These are phyloP conservation scores for Julus scandinavius DNA, from an alignment of 2,888 invertebrate species.

Conservation along the genomic window DNA sequence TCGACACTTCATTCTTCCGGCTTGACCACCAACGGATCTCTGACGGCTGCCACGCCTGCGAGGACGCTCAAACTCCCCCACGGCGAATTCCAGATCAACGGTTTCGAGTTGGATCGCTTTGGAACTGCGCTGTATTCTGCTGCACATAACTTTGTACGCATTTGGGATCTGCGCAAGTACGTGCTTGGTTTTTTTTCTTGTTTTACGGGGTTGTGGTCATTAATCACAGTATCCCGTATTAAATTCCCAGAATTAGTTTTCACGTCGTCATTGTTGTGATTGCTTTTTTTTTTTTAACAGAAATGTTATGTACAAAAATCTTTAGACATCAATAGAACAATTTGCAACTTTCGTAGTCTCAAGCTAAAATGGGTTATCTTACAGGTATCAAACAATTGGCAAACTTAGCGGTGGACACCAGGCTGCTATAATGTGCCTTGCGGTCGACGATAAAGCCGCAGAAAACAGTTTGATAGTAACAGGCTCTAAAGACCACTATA, in stretches of 20 bases:
- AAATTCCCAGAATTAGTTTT: no score
- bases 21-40: constrained; percentile 67
- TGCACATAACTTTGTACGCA: constrained; percentile 81
- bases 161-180: constrained; percentile 81
- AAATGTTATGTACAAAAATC: no score
- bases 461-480: constrained; percentile 77
- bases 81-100: constrained; percentile 75
- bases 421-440: constrained; percentile 85
- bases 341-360: no score
- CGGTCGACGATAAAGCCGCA: constrained; percentile 71
- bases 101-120: constrained; percentile 72
- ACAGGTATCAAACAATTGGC: constrained; percentile 75
- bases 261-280: no score
- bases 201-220: no score
- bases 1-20: constrained; percentile 76
- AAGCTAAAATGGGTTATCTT: constrained; percentile 22
- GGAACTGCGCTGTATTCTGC: constrained; percentile 78
- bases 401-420: constrained; percentile 83
- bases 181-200: not conserved
- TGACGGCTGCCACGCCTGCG: constrained; percentile 70
- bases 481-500: constrained; percentile 87
- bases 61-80: constrained; percentile 63
- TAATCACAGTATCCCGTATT: no score
- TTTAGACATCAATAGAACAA: no score
- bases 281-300: no score